Conservation (phyloP, 2,113 vertebrate species). For the Elaphurus davidianus region DNA sequence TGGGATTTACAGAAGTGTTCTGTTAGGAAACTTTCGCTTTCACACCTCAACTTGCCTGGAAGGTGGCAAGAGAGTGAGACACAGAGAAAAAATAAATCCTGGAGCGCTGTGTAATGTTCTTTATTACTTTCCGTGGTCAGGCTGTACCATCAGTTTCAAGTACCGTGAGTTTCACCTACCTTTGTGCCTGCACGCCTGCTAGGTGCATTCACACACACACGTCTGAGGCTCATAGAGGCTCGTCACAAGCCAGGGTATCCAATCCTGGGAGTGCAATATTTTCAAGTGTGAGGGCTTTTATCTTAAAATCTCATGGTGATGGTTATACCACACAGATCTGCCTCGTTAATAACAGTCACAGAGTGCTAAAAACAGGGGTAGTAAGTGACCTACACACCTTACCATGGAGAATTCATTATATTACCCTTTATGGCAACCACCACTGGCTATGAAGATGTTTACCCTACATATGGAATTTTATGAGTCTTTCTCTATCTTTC, state of each 20-base stretch:
- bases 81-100: not conserved
- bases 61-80: not conserved
- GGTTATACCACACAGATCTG: not conserved
- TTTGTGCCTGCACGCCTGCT: not conserved
- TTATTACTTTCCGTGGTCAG: not conserved
- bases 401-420: not conserved
- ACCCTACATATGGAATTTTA: not conserved
- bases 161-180: not conserved
- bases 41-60: not conserved
- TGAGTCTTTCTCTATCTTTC: not conserved
- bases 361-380: not conserved
- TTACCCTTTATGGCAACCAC: not conserved
- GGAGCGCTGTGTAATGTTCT: not conserved
- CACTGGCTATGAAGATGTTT: not conserved
- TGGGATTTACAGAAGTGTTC: not conserved
- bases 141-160: not conserved
- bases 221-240: not conserved
- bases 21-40: constrained; percentile 4
- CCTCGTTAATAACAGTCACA: not conserved
- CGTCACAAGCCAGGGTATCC: not conserved
- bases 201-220: not conserved
- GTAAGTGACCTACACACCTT: not conserved
- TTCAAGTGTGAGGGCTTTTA: not conserved
- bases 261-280: not conserved
- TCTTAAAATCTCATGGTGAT: not conserved